Conservation (phyloP, 2,797 vertebrate species). For the Esox lucius region DNA sequence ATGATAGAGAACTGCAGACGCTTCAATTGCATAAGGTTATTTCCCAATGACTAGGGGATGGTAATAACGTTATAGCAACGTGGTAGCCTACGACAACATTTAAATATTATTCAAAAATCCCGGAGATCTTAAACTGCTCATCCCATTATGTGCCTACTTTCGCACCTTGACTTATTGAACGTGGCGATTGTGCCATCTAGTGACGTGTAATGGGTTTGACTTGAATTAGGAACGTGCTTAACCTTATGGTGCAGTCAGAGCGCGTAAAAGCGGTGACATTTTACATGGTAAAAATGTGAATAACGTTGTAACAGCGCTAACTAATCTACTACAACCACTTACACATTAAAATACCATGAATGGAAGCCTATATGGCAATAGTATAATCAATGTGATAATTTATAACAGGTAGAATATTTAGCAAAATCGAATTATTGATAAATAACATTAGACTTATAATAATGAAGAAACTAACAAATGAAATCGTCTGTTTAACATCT, state of each 20-base stretch:
- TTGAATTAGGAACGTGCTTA: not conserved
- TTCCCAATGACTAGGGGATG: not conserved
- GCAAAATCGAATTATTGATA: not conserved
- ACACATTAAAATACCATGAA: not conserved
- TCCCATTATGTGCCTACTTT: not conserved
- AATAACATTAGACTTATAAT: not conserved
- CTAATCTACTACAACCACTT: not conserved
- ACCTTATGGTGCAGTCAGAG: not conserved
- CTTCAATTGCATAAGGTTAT: not conserved
- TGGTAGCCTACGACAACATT: not conserved
- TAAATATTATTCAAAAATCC: not conserved
- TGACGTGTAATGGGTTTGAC: not conserved
- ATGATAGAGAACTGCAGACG: not conserved
- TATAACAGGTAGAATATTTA: not conserved
- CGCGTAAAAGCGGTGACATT: not conserved
- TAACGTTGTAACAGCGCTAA: not conserved
- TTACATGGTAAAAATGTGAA: not conserved
- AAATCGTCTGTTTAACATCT: slow-evolving; percentile 1
- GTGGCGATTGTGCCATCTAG: slow-evolving; percentile 4
- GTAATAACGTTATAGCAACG: no score
- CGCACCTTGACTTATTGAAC: not conserved
- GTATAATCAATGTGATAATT: not conserved
- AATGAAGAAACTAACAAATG: not conserved
- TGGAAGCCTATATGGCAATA: not conserved
- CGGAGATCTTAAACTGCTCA: not conserved